phyloP scores from a whole-genome alignment of 2,113 vertebrate species.

The Cyanistes caeruleus region DNA sequence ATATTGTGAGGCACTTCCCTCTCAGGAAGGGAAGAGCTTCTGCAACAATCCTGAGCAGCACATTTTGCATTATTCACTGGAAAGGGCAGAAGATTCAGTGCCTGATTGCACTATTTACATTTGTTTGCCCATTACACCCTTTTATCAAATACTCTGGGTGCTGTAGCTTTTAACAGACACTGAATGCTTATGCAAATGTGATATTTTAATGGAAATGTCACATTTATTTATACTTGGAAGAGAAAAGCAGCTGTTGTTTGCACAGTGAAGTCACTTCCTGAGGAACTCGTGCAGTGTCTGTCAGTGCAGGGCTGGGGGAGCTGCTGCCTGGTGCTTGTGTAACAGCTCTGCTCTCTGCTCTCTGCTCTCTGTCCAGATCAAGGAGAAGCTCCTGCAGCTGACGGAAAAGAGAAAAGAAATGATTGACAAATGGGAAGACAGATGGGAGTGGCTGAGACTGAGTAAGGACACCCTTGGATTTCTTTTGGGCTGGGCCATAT shows the following conservation, averaged over 20 bases:
- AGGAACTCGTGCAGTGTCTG: not conserved
- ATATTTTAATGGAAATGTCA: slow-evolving; percentile 1
- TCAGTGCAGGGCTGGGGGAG: not conserved
- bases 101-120: not conserved
- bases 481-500: not conserved
- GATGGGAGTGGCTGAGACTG: slow-evolving; percentile 98
- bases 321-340: not conserved
- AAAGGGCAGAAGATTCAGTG: not conserved
- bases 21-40: not conserved
- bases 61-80: not conserved
- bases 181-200: not conserved
- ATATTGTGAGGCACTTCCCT: not conserved
- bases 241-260: not conserved
- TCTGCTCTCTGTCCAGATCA: slow-evolving; percentile 81
- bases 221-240: not conserved
- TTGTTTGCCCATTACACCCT: not conserved
- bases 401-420: slow-evolving; percentile 98
- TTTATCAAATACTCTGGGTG: not conserved
- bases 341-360: slow-evolving; percentile 1
- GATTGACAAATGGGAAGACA: slow-evolving; percentile 99
- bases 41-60: not conserved
- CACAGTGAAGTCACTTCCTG: not conserved
- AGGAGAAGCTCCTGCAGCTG: slow-evolving; percentile 93
- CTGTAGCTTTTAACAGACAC: not conserved
- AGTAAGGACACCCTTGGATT: slow-evolving; percentile 78